Evolutionary conservation across 2,113 vertebrate species (phyloP), one percentile per base, ranked within the genome.

Genomic region (Myiopsitta monachus): DNA sequence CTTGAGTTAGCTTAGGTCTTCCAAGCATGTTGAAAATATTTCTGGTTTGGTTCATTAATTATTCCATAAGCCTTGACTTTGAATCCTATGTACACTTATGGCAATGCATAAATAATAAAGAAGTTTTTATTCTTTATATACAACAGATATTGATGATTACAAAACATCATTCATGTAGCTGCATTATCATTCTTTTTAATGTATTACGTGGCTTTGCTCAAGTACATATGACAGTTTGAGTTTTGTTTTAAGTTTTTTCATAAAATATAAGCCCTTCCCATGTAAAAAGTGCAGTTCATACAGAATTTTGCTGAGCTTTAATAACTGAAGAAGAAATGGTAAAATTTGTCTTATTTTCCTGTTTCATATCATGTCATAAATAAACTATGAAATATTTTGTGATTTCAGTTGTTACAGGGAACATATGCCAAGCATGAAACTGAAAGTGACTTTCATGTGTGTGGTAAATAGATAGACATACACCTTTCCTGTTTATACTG

Each of bases 1-100:
- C 76, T 79, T 88, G 55, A 88, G 80, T 30, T 64, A 83, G 51
- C 67, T 90, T 83, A 95, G 69, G 51, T 87, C 77, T 94, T 96
- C 76, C 76, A 81, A 81, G 82, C 67, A 68, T 72, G 36, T 75
- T 76, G 75, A 78, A 97, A 96, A 91, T 96, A 94, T 86, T 96
- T 88, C 59, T 82, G 94, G 46, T 93, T 93, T 93, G 86, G 90
- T 94, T 94, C 94, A 97, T 97, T 95, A 92, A 87, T 87, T 95
- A 97, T 97, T 97, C 91, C 33, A 3, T 55, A 90, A 74, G 41
- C 67, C 16, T 61, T 88, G 82, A 66, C 79, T 92, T 84, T 85
- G 75, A 83, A 84, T 85, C n/a, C 63, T 63, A n/a, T 63, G 39
- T 77, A 70, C 76, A 88, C 76, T 82, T 85, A 92, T 6, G 44